These are phyloP conservation scores for Invenusta paracnida DNA, from an alignment of 2,888 invertebrate species.

Conservation along the genomic window DNA sequence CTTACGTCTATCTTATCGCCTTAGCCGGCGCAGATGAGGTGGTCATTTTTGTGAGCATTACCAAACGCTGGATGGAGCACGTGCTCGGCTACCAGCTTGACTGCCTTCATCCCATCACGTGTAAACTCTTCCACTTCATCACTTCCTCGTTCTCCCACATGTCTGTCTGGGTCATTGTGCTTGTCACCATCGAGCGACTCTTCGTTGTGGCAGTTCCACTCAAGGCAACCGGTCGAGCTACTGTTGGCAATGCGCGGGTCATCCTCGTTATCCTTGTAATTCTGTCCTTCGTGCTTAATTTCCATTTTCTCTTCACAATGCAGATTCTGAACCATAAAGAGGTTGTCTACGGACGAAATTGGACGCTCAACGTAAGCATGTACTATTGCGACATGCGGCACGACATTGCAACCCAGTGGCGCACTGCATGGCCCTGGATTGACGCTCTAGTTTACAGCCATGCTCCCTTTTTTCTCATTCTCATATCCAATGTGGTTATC, in stretches of 20 bases:
- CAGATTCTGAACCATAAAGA: background rate
- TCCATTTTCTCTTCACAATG: background rate
- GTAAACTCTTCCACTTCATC: slow-evolving; percentile 24
- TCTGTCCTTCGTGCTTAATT: background rate
- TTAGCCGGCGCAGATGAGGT: slow-evolving; percentile 33
- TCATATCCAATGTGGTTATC: slow-evolving; percentile 30
- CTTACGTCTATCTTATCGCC: slow-evolving; percentile 35
- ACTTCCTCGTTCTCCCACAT: slow-evolving; percentile 13
- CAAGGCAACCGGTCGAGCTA: background rate
- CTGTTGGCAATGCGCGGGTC: background rate
- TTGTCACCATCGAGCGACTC: slow-evolving; percentile 31
- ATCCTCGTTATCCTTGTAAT: background rate
- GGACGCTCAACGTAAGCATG: background rate
- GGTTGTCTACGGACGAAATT: background rate
- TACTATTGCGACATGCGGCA: background rate
- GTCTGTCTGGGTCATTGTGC: slow-evolving; percentile 36
- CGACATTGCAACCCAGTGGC: background rate
- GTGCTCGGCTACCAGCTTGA: background rate
- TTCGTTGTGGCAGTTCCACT: slow-evolving; percentile 28
- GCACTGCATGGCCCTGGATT: background rate
- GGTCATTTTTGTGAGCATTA: slow-evolving; percentile 11
- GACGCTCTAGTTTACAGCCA: background rate
- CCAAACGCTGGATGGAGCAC: slow-evolving; percentile 20
- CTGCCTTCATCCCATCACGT: background rate
- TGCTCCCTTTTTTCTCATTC: background rate